phyloP scores from a whole-genome alignment of 2,113 vertebrate genomes.

The Lophura nycthemera region DNA sequence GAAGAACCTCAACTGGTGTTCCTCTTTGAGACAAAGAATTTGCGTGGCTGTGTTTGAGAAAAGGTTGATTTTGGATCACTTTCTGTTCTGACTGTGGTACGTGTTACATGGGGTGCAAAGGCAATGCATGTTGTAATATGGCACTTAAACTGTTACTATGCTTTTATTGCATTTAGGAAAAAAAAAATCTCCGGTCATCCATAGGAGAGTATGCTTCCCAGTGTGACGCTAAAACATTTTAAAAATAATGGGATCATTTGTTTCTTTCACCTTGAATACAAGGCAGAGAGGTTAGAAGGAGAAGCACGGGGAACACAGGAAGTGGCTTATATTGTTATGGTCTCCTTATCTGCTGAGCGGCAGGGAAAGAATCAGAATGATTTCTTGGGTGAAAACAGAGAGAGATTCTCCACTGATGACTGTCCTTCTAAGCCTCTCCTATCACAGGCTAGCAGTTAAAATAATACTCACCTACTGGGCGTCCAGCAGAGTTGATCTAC shows the following conservation, averaged over 20 bases:
- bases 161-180: conserved; percentile 61
- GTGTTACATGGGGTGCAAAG: conserved; percentile 73
- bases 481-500: conserved; percentile 82
- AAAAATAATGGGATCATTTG: conserved; percentile 62
- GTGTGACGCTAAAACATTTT: conserved; percentile 61
- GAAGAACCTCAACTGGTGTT: conserved; percentile 45
- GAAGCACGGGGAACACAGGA: conserved; percentile 35
- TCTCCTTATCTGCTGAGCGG: conserved; percentile 70
- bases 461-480: conserved; percentile 85
- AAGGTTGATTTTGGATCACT: conserved; percentile 67
- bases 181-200: conserved; percentile 63
- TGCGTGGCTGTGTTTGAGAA: conserved; percentile 68
- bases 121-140: conserved; percentile 41
- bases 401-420: conserved; percentile 73
- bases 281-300: conserved; percentile 42
- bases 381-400: conserved; percentile 59
- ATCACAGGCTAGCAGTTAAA: conserved; percentile 80
- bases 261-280: conserved; percentile 57
- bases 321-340: conserved; percentile 68
- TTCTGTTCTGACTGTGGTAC: conserved; percentile 64
- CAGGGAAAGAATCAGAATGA: conserved; percentile 71
- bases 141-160: conserved; percentile 61
- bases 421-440: conserved; percentile 82
- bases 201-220: conserved; percentile 51
- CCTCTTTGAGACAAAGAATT: conserved; percentile 63